phyloP scores from a whole-genome alignment of 1,140 invertebrate species.

The Drosophila arizonae region DNA sequence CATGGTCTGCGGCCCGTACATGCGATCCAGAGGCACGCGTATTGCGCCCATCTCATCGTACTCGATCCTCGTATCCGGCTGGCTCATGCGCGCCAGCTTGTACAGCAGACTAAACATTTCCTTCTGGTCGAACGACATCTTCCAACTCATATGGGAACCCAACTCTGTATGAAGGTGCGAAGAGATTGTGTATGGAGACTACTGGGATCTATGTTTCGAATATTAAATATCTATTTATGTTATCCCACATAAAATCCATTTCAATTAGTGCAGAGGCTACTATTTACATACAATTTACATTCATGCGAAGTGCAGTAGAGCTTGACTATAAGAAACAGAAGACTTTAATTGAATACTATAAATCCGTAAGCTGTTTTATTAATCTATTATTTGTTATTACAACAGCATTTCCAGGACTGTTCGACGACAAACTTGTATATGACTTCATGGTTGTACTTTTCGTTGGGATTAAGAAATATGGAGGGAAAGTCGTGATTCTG shows the following conservation, averaged over 20 bases:
- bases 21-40: slow-evolving; percentile 94
- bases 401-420: slow-evolving; percentile 83
- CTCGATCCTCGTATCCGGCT: slow-evolving; percentile 86
- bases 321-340: too few species aligned
- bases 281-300: too few species aligned
- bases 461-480: slow-evolving; percentile 85
- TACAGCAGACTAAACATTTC: slow-evolving; percentile 63
- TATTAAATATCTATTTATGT: not conserved
- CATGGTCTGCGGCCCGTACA: slow-evolving; percentile 98
- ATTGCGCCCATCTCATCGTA: slow-evolving; percentile 96
- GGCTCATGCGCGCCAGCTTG: slow-evolving; percentile 51
- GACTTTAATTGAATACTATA: not conserved
- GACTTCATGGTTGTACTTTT: slow-evolving; percentile 87
- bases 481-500: slow-evolving; percentile 84
- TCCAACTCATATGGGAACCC: slow-evolving; percentile 1
- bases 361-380: slow-evolving; percentile 42
- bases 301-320: too few species aligned
- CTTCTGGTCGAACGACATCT: slow-evolving; percentile 71
- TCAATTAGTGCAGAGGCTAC: too few species aligned
- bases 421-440: slow-evolving; percentile 85
- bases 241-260: too few species aligned
- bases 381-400: slow-evolving; percentile 33
- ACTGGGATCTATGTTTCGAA: not conserved
- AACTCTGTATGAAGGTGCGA: not conserved
- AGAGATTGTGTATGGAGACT: not conserved